A percentile compares a stretch with the other conserved stretches of the same genome.
phyloP scores from a whole-genome alignment of 1,140 invertebrate species.

The Ceratoteleas bidentatus region DNA sequence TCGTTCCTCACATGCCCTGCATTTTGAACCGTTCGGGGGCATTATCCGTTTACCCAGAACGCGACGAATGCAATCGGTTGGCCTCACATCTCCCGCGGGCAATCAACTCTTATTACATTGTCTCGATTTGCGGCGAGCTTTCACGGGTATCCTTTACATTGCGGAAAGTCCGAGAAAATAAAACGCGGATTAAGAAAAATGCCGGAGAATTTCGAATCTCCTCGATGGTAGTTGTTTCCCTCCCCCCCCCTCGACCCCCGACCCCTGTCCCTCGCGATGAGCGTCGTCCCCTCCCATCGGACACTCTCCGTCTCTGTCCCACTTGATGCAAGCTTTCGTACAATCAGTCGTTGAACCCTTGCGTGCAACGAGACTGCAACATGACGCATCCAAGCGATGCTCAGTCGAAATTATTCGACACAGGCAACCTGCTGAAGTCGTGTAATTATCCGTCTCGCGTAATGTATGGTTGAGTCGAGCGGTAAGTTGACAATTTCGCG shows the following conservation, averaged over 20 bases:
- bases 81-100: conserved; percentile 28
- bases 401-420: conserved; percentile 62
- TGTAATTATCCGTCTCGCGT: conserved; percentile 58
- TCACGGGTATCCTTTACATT: conserved; percentile 41
- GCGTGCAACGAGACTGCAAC: conserved; percentile 64
- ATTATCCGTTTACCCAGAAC: conserved; percentile 39
- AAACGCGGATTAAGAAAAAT: conserved; percentile 39
- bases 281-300: neutral
- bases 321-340: conserved; percentile 44
- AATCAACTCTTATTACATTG: conserved; percentile 51
- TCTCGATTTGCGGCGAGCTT: conserved; percentile 44
- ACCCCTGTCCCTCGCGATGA: neutral
- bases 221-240: conserved; percentile 10
- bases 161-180: conserved; percentile 25
- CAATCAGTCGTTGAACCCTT: conserved; percentile 67
- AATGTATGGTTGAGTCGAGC: conserved; percentile 35
- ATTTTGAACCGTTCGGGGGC: conserved; percentile 14
- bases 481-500: conserved; percentile 47
- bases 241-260: neutral
- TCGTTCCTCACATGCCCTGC: conserved; percentile 8
- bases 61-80: conserved; percentile 39
- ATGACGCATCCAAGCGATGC: conserved; percentile 65
- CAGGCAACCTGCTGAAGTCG: conserved; percentile 52
- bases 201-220: conserved; percentile 27
- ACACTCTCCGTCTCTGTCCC: conserved; percentile 17